Percentiles rank a stretch among this genome's conserved stretches.
Evolutionary conservation across 2,113 vertebrate species (phyloP).

Genomic region (Lamprologus lemairii): DNA sequence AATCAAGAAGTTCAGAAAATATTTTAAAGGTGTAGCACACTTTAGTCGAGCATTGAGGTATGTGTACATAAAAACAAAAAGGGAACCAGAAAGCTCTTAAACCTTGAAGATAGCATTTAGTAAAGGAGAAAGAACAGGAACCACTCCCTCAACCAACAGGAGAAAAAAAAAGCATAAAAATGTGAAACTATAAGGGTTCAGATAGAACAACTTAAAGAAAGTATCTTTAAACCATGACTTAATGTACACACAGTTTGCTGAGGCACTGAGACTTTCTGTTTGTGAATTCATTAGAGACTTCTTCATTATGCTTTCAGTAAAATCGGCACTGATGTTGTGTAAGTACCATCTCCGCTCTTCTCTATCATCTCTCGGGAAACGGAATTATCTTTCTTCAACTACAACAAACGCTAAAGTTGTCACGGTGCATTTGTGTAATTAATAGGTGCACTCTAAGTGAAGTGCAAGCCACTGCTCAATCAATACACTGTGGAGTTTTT

Average conservation of each 20-base stretch:
- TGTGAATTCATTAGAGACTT: not conserved
- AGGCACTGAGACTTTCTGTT: not conserved
- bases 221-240: not conserved
- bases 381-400: not conserved
- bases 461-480: slow-evolving; percentile 8
- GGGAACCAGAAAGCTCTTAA: not conserved
- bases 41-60: not conserved
- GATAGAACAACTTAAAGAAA: not conserved
- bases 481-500: slow-evolving; percentile 29
- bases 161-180: not conserved
- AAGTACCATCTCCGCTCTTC: not conserved
- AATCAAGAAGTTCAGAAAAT: not conserved
- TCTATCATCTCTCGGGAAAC: not conserved
- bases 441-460: not conserved
- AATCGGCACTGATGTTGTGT: not conserved
- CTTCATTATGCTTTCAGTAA: not conserved
- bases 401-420: not conserved
- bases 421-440: slow-evolving; percentile 25
- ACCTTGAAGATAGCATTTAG: not conserved
- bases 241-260: not conserved
- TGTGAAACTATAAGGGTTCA: not conserved
- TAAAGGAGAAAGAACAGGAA: not conserved
- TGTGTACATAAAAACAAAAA: not conserved
- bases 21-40: not conserved
- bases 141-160: not conserved